These are phyloP conservation scores for Leptopilina clavipes DNA, from an alignment of 1,140 invertebrate species.

Conservation along the genomic window DNA sequence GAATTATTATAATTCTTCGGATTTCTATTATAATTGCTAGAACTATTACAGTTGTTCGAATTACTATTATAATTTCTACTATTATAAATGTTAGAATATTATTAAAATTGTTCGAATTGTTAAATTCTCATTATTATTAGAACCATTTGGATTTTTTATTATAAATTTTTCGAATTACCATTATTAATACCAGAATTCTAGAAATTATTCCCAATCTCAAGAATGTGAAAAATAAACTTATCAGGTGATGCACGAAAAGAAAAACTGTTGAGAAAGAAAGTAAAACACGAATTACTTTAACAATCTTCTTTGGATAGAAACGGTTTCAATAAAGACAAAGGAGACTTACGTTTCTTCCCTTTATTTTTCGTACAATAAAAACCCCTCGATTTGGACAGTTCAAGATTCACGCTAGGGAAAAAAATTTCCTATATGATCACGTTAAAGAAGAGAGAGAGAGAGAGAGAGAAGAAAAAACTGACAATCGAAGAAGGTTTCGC, in stretches of 20 bases:
- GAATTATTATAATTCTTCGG: too few species aligned
- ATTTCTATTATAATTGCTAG: too few species aligned
- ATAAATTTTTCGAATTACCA: too few species aligned
- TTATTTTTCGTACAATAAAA: not conserved
- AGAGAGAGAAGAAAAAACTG: not conserved
- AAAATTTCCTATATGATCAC: conserved; percentile 10
- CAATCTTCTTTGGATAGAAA: conserved; percentile 10
- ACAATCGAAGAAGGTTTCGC: conserved; percentile 21
- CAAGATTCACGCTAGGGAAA: not conserved
- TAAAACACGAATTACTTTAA: conserved; percentile 25
- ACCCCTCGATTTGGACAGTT: not conserved
- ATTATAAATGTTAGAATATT: too few species aligned
- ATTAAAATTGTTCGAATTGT: too few species aligned
- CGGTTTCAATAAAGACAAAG: conserved; percentile 31
- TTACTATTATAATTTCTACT: too few species aligned
- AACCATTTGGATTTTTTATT: too few species aligned
- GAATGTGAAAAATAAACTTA: too few species aligned
- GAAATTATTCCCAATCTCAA: too few species aligned
- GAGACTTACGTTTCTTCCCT: not conserved
- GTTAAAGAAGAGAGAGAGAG: not conserved
- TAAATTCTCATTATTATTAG: too few species aligned
- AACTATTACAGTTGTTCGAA: too few species aligned
- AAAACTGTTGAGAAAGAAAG: not conserved
- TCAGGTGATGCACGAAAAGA: not conserved
- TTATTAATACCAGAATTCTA: too few species aligned